Conservation (phyloP, 2,888 invertebrate genomes). For the Drosophila meridiana region DNA sequence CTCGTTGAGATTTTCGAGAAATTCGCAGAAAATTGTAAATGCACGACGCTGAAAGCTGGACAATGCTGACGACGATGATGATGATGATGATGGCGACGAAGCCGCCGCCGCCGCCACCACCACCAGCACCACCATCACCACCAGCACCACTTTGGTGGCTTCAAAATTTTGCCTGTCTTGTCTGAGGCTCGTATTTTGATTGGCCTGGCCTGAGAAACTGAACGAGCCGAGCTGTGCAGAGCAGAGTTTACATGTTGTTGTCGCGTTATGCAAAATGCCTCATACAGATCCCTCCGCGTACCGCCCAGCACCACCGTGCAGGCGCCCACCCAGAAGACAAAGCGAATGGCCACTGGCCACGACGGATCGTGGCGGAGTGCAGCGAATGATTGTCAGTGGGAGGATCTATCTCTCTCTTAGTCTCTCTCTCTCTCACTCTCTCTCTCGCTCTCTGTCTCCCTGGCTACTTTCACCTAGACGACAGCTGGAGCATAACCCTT, state of each 20-base stretch:
- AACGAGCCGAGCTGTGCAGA: conserved; percentile 29
- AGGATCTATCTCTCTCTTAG: neutral
- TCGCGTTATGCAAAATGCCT: conserved; percentile 75
- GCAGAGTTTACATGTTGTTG: conserved; percentile 67
- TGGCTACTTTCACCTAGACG: conserved; percentile 67
- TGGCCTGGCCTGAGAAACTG: conserved; percentile 56
- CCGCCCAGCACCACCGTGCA: conserved; percentile 17
- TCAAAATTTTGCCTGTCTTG: conserved; percentile 40
- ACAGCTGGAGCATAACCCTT: conserved; percentile 59
- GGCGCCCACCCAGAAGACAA: conserved; percentile 72
- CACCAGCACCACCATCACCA: conserved; percentile 18
- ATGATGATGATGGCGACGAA: conserved; percentile 56
- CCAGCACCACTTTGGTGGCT: conserved; percentile 39
- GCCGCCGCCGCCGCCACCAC: conserved; percentile 14
- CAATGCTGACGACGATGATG: conserved; percentile 52
- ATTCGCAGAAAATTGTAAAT: conserved; percentile 80
- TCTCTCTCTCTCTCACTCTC: neutral
- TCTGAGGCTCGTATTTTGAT: conserved; percentile 39
- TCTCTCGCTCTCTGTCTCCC: neutral
- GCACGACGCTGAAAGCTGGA: conserved; percentile 62
- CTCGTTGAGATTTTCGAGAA: conserved; percentile 75
- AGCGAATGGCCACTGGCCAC: conserved; percentile 48
- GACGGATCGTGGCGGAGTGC: conserved; percentile 12
- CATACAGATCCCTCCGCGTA: conserved; percentile 5
- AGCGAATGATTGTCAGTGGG: neutral